These are phyloP conservation scores for Protaetia brevitarsis DNA, from an alignment of 1,140 invertebrate species.

Conservation along the genomic window DNA sequence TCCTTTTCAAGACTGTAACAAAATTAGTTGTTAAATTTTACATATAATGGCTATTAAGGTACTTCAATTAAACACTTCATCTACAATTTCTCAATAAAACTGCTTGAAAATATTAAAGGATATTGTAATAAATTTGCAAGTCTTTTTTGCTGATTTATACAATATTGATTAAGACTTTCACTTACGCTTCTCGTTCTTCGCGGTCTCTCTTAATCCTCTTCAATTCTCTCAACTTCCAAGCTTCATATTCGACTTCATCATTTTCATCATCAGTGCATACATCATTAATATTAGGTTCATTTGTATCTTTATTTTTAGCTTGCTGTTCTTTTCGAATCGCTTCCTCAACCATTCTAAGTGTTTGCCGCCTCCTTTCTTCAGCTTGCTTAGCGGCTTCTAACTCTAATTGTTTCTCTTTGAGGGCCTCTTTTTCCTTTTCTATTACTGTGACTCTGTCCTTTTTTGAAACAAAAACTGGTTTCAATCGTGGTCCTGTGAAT, in stretches of 20 bases:
- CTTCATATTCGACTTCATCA: conserved; percentile 96
- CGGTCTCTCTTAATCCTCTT: conserved; percentile 94
- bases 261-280: conserved; percentile 97
- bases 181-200: conserved; percentile 89
- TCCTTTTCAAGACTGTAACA: conserved; percentile 73
- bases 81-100: background rate
- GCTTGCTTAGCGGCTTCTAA: conserved; percentile 72
- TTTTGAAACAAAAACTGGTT: conserved; percentile 96
- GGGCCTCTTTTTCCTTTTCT: conserved; percentile 86
- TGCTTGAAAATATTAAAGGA: no score
- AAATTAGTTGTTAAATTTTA: background rate
- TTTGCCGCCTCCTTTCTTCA: conserved; percentile 81
- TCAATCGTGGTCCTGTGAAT: conserved; percentile 71
- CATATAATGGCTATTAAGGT: no score
- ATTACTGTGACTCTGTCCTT: conserved; percentile 92
- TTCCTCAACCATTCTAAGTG: conserved; percentile 87
- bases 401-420: conserved; percentile 81
- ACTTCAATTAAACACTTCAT: no score
- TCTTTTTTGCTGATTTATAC: no score
- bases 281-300: conserved; percentile 72
- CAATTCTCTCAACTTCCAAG: conserved; percentile 96
- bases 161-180: no score
- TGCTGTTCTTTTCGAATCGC: conserved; percentile 75
- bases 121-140: no score
- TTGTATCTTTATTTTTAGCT: conserved; percentile 55